phyloP scores from a whole-genome alignment of 2,888 invertebrate species.

The Drosophila koepferae region DNA sequence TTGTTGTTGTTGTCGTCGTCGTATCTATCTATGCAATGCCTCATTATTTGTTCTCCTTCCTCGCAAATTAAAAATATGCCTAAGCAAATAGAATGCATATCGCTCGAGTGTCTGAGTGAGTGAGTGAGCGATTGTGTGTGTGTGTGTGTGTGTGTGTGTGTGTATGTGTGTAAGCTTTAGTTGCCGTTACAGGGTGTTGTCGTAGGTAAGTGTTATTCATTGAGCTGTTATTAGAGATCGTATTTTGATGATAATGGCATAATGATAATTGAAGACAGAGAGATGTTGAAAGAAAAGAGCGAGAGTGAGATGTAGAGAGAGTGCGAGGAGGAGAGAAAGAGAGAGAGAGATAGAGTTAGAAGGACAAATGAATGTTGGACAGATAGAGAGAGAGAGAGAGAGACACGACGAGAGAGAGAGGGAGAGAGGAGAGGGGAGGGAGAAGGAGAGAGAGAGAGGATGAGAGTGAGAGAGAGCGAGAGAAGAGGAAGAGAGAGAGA shows the following conservation, averaged over 20 bases:
- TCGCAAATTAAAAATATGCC: slow-evolving; percentile 80
- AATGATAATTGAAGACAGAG: slow-evolving; percentile 11
- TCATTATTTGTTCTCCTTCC: slow-evolving; percentile 83
- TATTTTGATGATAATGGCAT: background rate
- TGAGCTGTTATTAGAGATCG: slow-evolving; percentile 3
- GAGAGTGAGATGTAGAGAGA: too few species aligned
- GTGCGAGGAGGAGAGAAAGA: too few species aligned
- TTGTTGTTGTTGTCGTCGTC: slow-evolving; percentile 7
- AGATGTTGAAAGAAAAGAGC: too few species aligned
- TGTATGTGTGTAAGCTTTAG: slow-evolving; percentile 37
- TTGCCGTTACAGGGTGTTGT: slow-evolving; percentile 57
- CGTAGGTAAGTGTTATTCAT: slow-evolving; percentile 6
- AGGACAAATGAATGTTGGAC: too few species aligned
- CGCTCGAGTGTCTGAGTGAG: slow-evolving; percentile 2
- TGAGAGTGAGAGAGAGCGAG: too few species aligned
- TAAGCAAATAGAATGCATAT: slow-evolving; percentile 73
- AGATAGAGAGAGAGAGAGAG: too few species aligned
- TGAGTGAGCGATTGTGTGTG: slow-evolving; percentile 12
- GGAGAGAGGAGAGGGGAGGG: too few species aligned
- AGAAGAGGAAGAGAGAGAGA: too few species aligned
- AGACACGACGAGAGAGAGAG: too few species aligned
- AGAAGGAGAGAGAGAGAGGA: too few species aligned
- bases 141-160: slow-evolving; percentile 21
- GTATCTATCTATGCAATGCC: slow-evolving; percentile 49
- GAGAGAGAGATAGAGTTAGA: too few species aligned